phyloP scores from a whole-genome alignment of 1,140 invertebrate genomes.

The Nylanderia fulva region DNA sequence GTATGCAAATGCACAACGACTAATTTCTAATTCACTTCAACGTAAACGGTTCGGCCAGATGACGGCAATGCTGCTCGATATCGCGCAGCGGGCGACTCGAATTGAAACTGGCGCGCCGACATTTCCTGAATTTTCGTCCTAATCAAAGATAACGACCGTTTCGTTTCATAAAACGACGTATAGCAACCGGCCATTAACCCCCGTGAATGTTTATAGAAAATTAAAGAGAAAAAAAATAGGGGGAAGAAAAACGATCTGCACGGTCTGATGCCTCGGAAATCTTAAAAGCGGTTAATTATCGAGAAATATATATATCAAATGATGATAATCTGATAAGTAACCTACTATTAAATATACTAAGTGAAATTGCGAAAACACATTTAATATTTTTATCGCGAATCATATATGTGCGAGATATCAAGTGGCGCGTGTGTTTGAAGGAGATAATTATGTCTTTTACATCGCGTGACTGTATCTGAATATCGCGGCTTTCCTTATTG shows the following conservation, averaged over 20 bases:
- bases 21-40: constrained; percentile 75
- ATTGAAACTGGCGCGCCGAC: neutral
- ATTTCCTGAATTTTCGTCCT: constrained; percentile 26
- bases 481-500: neutral
- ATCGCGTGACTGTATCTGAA: neutral
- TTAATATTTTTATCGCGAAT: constrained; percentile 9
- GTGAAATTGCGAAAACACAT: neutral
- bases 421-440: neutral
- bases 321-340: constrained; percentile 19
- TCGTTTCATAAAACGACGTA: neutral
- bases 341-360: constrained; percentile 23
- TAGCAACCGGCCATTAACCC: neutral
- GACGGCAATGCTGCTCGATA: constrained; percentile 17
- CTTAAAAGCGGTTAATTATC: constrained; percentile 14
- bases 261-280: neutral
- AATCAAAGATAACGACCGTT: neutral
- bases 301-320: constrained; percentile 5
- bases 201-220: neutral
- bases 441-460: constrained; percentile 25
- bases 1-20: constrained; percentile 69
- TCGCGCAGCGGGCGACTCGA: neutral
- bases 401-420: neutral
- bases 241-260: neutral
- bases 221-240: neutral
- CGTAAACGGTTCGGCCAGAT: constrained; percentile 42